Evolutionary conservation across 2,797 vertebrate species (phyloP).

Genomic region (Phalanger gymnotis): DNA sequence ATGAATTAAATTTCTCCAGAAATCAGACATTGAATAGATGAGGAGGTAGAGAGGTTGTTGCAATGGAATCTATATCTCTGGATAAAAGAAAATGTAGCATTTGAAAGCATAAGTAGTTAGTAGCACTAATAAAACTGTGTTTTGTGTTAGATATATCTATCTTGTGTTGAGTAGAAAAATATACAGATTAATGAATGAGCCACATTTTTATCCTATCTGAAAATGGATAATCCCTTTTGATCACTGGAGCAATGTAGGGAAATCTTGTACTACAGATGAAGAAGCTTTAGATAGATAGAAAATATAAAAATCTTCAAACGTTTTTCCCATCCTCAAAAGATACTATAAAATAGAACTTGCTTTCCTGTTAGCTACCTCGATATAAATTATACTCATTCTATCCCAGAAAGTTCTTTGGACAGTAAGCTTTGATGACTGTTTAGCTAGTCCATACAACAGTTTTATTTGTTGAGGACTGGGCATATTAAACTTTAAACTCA

Average conservation of each 20-base stretch:
- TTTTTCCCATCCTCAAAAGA: conserved; percentile 64
- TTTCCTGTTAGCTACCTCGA: conserved; percentile 13
- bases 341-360: conserved; percentile 42
- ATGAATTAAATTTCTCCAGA: background rate
- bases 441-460: background rate
- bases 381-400: conserved; percentile 10
- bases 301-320: conserved; percentile 68
- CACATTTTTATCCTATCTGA: conserved; percentile 1
- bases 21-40: background rate
- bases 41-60: background rate
- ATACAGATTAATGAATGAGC: background rate
- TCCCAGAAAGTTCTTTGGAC: conserved; percentile 32
- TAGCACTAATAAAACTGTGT: background rate
- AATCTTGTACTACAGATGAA: conserved; percentile 17
- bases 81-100: background rate
- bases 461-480: conserved; percentile 33
- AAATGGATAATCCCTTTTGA: conserved; percentile 28
- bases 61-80: background rate
- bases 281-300: conserved; percentile 50
- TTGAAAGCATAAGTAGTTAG: background rate
- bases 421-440: conserved; percentile 43
- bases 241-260: conserved; percentile 14
- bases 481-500: conserved; percentile 23
- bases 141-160: conserved; percentile 26
- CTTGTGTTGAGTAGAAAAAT: conserved; percentile 28